Base-by-base conservation (phyloP, 2,113 vertebrate genomes). In the Orthonyx spaldingii region DNA sequence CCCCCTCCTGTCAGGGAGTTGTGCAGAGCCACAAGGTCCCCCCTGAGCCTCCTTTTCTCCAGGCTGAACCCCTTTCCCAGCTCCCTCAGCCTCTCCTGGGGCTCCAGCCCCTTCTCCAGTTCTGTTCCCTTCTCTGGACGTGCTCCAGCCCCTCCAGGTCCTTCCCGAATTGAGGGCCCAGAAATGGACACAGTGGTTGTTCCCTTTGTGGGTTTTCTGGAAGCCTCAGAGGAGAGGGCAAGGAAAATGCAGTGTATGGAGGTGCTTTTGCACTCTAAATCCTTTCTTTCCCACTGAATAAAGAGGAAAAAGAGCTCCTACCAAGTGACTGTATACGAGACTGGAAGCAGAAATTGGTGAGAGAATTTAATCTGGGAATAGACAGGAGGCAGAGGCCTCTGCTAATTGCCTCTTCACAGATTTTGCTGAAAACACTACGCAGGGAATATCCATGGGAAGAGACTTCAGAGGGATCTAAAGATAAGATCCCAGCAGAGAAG, bases 111-210 rank as follows among this genome's bases (percentile, higher is more conserved):
- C 37, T 33, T 52, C 19, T 13, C 33, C 44, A 44, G 20, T 10
- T 17, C 78, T 0, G 0, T 75, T 53, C 39, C n/a, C n/a, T 18
- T 2, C 69, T 2, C 70, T 69, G 70, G 2, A 13, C 21, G 9
- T 0, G 0, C 11, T 76, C 39, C 26, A 61, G 41, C 41, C 53
- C 50, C n/a, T 76, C 33, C 0, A 1, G 20, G 28, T 39, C 77
- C 33, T 14, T n/a, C 39, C 41, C 4, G 1, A 50, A 32, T 3
- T 52, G 87, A 53, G 44, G 46, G 24, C 5, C n/a, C 46, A 60
- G 47, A 30, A 1, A 50, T 44, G 42, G 32, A 13, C 68, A 50
- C 41, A 7, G 41, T 22, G 33, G 5, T 35, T 61, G 35, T 20
- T 84, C 59, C 39, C 33, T 65, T 35, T 16, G 12, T 42, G 33